Percentiles rank a stretch among this genome's conserved stretches.
These are phyloP conservation scores for Elymnias hypermnestra DNA, from an alignment of 1,140 invertebrate genomes.

Conservation along the genomic window DNA sequence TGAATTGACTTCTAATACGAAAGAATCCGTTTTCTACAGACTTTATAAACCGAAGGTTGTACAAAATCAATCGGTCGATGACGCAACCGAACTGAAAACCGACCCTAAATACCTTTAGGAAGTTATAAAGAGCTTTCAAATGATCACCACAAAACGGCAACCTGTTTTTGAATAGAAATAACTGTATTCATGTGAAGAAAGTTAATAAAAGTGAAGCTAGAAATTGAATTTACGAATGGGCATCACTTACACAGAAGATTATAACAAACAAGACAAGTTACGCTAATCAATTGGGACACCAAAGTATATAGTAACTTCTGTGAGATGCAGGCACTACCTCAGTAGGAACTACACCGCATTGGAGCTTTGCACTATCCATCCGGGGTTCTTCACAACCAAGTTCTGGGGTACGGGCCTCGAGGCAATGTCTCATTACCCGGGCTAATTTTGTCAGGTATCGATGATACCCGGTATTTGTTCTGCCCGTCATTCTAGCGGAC, in stretches of 20 bases:
- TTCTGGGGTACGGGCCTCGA: too few relatives aligned
- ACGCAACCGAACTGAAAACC: constrained; percentile 36
- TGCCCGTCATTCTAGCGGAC: too few relatives aligned
- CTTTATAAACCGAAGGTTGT: constrained; percentile 56
- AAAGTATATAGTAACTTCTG: constrained; percentile 34
- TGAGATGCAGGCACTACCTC: constrained; percentile 38
- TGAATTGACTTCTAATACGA: too few relatives aligned
- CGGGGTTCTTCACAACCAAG: too few relatives aligned
- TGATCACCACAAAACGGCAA: constrained; percentile 43
- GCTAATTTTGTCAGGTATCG: too few relatives aligned
- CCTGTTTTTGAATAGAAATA: constrained; percentile 33
- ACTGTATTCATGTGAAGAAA: constrained; percentile 65
- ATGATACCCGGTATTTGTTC: too few relatives aligned
- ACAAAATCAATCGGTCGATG: constrained; percentile 26
- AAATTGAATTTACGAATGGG: constrained; percentile 64
- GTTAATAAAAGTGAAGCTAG: constrained; percentile 49
- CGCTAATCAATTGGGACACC: constrained; percentile 25
- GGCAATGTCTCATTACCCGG: too few relatives aligned
- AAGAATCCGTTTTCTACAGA: constrained; percentile 55
- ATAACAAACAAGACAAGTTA: constrained; percentile 42
- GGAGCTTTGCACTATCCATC: constrained; percentile 29
- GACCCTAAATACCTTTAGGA: constrained; percentile 49
- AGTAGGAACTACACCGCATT: constrained; percentile 34
- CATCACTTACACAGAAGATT: constrained; percentile 65
- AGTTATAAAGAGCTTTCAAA: constrained; percentile 33